Percentiles rank a stretch among this genome's conserved stretches.
Evolutionary conservation across 2,888 invertebrate species (phyloP).

Genomic region (Steinernema scapterisci): DNA sequence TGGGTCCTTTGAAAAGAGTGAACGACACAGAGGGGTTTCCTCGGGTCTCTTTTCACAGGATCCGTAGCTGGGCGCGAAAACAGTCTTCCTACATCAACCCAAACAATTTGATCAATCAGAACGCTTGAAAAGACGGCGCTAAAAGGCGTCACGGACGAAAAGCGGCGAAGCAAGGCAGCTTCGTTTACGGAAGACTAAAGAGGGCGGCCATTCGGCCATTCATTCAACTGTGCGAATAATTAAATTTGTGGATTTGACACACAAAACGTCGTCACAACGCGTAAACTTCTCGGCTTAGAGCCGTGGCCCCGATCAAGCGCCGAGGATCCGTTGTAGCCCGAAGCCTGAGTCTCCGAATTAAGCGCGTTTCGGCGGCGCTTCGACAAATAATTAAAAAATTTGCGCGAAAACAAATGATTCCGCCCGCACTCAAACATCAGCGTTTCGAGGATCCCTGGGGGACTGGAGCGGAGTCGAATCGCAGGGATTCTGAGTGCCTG

Average conservation of each 20-base stretch:
- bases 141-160: too few species aligned
- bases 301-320: neutral
- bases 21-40: too few species aligned
- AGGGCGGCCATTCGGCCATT: constrained; percentile 10
- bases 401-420: constrained; percentile 31
- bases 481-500: neutral
- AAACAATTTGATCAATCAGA: too few species aligned
- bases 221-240: constrained; percentile 32
- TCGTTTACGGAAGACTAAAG: constrained; percentile 9
- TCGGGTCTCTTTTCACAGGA: too few species aligned
- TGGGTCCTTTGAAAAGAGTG: too few species aligned
- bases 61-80: neutral
- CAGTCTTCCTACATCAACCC: neutral
- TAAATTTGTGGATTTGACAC: constrained; percentile 26
- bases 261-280: constrained; percentile 26
- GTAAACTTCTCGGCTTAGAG: constrained; percentile 19
- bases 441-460: neutral
- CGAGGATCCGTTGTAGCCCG: neutral
- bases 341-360: neutral
- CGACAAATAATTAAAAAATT: constrained; percentile 30
- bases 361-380: neutral
- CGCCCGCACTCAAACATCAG: constrained; percentile 23
- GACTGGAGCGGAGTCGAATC: neutral
- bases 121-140: too few species aligned
- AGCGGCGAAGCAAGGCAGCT: neutral